phyloP scores from a whole-genome alignment of 2,888 invertebrate genomes.

The Drosophila greeni region DNA sequence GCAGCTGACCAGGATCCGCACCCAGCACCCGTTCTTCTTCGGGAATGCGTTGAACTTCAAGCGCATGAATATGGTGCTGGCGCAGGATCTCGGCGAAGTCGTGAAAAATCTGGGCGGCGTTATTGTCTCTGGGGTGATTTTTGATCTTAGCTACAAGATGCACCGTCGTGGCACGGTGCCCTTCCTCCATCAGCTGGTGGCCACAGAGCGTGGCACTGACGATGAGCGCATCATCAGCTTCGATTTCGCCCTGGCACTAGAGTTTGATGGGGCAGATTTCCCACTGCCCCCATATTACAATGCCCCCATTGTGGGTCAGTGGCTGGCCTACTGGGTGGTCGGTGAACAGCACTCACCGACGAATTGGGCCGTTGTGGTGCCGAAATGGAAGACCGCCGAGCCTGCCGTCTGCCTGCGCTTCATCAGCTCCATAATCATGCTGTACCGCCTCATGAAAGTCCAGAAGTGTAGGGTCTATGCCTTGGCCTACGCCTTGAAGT shows the following conservation, averaged over 20 bases:
- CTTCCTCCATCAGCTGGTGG: slow-evolving; percentile 45
- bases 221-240: slow-evolving; percentile 33
- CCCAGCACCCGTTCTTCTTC: slow-evolving; percentile 45
- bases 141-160: slow-evolving; percentile 37
- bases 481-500: slow-evolving; percentile 39
- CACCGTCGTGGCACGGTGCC: slow-evolving; percentile 20
- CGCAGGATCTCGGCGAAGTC: slow-evolving; percentile 29
- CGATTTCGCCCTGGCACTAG: slow-evolving; percentile 53
- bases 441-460: slow-evolving; percentile 36
- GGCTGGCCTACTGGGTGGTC: slow-evolving; percentile 49
- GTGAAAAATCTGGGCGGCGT: not conserved
- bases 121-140: not conserved
- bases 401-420: not conserved
- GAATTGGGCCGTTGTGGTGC: slow-evolving; percentile 50
- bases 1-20: slow-evolving; percentile 6
- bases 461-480: slow-evolving; percentile 38
- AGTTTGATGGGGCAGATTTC: slow-evolving; percentile 37
- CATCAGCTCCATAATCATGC: slow-evolving; percentile 23
- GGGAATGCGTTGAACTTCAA: slow-evolving; percentile 41
- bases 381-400: slow-evolving; percentile 39
- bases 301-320: slow-evolving; percentile 33
- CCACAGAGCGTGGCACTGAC: not conserved
- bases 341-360: not conserved
- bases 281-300: slow-evolving; percentile 42
- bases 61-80: slow-evolving; percentile 39